Evolutionary conservation across 2,113 vertebrate genomes (phyloP).

Genomic region (Actinemys pallida): DNA sequence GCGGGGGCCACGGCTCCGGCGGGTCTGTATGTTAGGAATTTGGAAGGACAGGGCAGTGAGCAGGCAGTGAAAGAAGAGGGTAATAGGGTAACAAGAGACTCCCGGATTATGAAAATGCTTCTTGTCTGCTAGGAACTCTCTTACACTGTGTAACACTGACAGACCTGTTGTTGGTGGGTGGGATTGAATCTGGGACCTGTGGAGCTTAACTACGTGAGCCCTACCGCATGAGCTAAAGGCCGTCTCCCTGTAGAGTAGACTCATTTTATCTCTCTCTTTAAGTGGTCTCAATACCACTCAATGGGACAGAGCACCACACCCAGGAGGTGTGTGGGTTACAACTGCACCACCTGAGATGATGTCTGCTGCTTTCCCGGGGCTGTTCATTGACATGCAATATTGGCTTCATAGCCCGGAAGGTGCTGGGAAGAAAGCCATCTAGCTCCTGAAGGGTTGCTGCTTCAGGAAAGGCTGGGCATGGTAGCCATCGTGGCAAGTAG

Average conservation of each 20-base stretch:
- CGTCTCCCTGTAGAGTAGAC: too few species aligned
- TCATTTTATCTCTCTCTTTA: too few species aligned
- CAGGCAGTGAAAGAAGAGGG: not conserved
- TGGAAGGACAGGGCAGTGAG: not conserved
- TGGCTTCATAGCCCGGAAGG: rapidly evolving
- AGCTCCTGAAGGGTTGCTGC: not conserved
- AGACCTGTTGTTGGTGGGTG: too few species aligned
- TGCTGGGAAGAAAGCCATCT: rapidly evolving
- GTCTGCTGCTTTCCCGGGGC: not conserved
- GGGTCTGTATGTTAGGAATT: not conserved
- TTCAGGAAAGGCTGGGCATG: not conserved
- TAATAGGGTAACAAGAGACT: not conserved
- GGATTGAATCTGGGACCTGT: too few species aligned
- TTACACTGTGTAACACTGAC: too few species aligned
- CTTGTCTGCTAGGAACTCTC: not conserved
- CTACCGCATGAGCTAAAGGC: too few species aligned
- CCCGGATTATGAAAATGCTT: not conserved
- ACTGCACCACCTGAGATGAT: not conserved
- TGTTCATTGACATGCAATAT: rapidly evolving
- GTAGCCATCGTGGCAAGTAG: not conserved
- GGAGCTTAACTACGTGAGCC: too few species aligned
- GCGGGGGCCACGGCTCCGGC: not conserved
- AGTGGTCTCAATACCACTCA: too few species aligned
- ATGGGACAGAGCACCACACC: too few species aligned
- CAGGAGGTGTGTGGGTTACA: too few species aligned